Evolutionary conservation across 2,113 vertebrate species (phyloP), one percentile per base, ranked within the genome.

Genomic region (Thinocorus orbignyianus): DNA sequence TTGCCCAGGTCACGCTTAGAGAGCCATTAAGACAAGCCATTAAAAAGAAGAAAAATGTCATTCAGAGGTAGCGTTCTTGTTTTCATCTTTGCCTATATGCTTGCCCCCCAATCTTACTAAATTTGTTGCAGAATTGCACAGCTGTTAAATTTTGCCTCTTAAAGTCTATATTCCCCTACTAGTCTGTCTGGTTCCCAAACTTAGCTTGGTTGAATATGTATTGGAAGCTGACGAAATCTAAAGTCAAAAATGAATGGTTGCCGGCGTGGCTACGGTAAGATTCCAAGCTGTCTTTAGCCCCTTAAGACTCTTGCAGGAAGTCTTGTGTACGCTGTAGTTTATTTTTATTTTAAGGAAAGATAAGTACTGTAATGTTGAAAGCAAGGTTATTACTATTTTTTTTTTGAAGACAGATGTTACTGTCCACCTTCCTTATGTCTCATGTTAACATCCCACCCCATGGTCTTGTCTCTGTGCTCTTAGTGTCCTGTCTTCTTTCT

Each of bases 41-140:
- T 93, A 99, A 98, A 95, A 99, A 98, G 95, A 99, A 99, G 96
- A 99, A 99, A 92, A 99, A 99, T 3, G 99, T 99, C 60, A 98
- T 99, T 79, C 98, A 99, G 96, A 99, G 99, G 99, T 99, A 97
- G 71, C 22, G 8, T 55, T 89, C 18, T 64, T 44, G 5, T 31
- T 70, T 13, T 86, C 7, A 7, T 80, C 7, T 70, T 69, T 57
- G 76, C 18, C 11, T 54, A 0, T 39, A 10, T 39, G 82, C 10
- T 82, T 87, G 54, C 9, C 33, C 13, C 18, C 3, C 76, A 10
- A 17, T 30, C 26, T 37, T 60, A 66, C 16, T 54, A 52, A 46
- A 58, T 82, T 51, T 68, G 25, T 49, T 84, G 18, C 42, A 42
- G 42, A 77, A 28, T 51, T 94, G 28, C 64, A 42, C 14, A 48